Conservation (phyloP, 2,113 vertebrate genomes). For the Lipophrys pholis region DNA sequence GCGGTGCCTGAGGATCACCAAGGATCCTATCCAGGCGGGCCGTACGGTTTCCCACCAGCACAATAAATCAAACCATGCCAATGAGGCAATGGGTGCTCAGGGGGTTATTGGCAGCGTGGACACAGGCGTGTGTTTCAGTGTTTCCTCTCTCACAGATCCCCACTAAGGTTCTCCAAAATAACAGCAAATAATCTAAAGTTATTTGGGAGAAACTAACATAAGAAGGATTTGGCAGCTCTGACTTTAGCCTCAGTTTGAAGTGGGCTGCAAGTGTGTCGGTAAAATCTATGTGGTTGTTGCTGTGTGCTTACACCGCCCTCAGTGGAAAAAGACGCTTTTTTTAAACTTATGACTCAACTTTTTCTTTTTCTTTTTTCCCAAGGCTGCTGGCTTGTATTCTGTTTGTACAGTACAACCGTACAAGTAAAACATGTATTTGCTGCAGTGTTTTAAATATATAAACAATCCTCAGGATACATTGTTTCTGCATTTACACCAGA, state of each 20-base stretch:
- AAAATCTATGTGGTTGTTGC: conserved; percentile 20
- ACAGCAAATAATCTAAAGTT: neutral
- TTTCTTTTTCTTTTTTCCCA: conserved; percentile 15
- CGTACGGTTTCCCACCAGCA: no score
- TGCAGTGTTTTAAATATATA: no score
- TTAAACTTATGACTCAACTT: conserved; percentile 60
- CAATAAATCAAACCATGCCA: no score
- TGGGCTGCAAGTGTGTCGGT: conserved; percentile 37
- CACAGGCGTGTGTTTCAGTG: neutral
- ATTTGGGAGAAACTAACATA: conserved; percentile 23
- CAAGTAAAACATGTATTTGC: conserved; percentile 4
- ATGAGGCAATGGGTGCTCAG: no score
- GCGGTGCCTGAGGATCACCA: conserved; percentile 24
- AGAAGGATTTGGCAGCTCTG: conserved; percentile 43
- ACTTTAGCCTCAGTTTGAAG: conserved; percentile 30
- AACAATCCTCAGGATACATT: no score
- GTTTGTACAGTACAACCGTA: conserved; percentile 5
- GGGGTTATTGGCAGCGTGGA: neutral
- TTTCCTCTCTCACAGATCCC: neutral
- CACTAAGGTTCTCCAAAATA: conserved; percentile 2
- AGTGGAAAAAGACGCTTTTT: conserved; percentile 39
- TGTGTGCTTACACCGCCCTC: conserved; percentile 46
- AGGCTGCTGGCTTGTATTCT: conserved; percentile 21
- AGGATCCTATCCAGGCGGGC: conserved; percentile 16
- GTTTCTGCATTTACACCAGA: no score